phyloP scores from a whole-genome alignment of 2,888 invertebrate genomes.

The Amphipyra berbera region DNA sequence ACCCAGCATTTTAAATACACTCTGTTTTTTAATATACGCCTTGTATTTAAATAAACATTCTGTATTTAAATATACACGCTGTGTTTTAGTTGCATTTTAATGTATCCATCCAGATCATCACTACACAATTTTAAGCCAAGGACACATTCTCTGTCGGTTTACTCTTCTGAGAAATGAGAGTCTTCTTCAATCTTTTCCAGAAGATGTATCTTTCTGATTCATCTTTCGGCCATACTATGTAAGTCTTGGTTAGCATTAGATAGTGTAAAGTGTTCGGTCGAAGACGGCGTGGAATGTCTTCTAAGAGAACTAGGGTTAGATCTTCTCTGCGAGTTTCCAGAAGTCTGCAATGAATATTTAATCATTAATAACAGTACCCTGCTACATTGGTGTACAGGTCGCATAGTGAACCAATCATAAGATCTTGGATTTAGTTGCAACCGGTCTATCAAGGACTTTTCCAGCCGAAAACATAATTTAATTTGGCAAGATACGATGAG shows the following conservation, averaged over 20 bases:
- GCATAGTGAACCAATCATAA: no score
- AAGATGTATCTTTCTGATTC: slow-evolving; percentile 73
- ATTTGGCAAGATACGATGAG: no score
- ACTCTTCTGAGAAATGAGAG: slow-evolving; percentile 70
- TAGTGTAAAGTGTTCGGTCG: slow-evolving; percentile 91
- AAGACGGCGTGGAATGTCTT: slow-evolving; percentile 90
- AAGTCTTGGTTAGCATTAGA: slow-evolving; percentile 92
- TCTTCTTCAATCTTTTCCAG: slow-evolving; percentile 84
- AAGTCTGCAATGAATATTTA: slow-evolving; percentile 77
- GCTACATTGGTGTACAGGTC: no score
- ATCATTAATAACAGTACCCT: neutral
- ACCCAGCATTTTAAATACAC: no score
- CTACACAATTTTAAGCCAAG: slow-evolving; percentile 62
- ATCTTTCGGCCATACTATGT: slow-evolving; percentile 91
- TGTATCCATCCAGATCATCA: no score
- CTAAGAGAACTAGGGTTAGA: slow-evolving; percentile 91
- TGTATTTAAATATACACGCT: no score
- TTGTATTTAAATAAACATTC: no score
- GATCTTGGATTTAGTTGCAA: no score
- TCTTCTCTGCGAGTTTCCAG: slow-evolving; percentile 91
- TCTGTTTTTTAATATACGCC: no score
- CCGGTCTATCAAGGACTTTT: no score
- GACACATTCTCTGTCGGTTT: slow-evolving; percentile 72
- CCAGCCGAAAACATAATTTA: no score
- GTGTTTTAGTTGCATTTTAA: no score